Evolutionary conservation across 2,888 invertebrate genomes (phyloP).

Genomic region (Pollenia labialis): DNA sequence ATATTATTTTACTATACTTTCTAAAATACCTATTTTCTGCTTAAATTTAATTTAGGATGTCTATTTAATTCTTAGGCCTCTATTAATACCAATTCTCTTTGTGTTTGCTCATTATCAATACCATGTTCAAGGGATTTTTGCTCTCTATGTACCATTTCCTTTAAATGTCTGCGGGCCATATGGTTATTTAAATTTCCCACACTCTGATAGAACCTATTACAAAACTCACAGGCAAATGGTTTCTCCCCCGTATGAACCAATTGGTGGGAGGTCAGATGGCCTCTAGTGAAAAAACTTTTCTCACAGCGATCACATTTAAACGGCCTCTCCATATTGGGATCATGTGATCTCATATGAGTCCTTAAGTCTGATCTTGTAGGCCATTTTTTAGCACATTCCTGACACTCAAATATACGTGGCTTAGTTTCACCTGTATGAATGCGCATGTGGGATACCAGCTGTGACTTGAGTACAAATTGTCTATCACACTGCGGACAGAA

Average conservation of each 20-base stretch:
- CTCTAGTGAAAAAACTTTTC: slow-evolving; percentile 80
- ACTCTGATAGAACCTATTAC: slow-evolving; percentile 79
- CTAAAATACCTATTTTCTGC: background rate
- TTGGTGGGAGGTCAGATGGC: slow-evolving; percentile 79
- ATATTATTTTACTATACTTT: background rate
- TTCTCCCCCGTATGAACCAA: slow-evolving; percentile 82
- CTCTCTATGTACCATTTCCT: slow-evolving; percentile 44
- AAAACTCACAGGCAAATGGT: slow-evolving; percentile 79
- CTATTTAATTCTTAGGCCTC: slow-evolving; percentile 1
- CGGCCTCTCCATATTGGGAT: slow-evolving; percentile 78
- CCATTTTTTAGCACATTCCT: slow-evolving; percentile 79
- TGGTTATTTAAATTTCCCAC: slow-evolving; percentile 81
- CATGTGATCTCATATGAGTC: slow-evolving; percentile 80
- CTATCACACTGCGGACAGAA: slow-evolving; percentile 77
- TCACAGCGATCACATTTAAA: slow-evolving; percentile 78
- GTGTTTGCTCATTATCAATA: background rate
- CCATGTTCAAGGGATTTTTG: background rate
- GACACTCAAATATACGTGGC: slow-evolving; percentile 78
- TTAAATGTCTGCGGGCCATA: slow-evolving; percentile 76
- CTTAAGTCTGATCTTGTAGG: slow-evolving; percentile 80
- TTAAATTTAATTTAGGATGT: background rate
- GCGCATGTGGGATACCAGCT: slow-evolving; percentile 79
- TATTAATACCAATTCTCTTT: slow-evolving; percentile 30
- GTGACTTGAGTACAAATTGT: slow-evolving; percentile 79
- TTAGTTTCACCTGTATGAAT: slow-evolving; percentile 80